Evolutionary conservation across 2,888 invertebrate genomes (phyloP), one percentile per base, ranked within the genome.

Genomic region (Ornithoptera alexandrae): DNA sequence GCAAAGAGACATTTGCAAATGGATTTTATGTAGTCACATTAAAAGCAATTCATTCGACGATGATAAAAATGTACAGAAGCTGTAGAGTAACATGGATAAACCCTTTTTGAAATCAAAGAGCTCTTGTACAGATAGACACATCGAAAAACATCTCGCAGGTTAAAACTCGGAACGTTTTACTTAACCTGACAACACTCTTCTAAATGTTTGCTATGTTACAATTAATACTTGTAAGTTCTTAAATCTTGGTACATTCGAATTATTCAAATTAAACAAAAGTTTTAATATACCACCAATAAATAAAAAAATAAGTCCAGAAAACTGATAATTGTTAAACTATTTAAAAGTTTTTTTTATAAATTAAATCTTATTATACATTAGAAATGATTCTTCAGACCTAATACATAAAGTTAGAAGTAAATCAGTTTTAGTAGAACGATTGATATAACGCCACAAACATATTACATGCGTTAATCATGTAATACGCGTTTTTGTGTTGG

Each of bases 1-100:
- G 73, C 75, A 74, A 69, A 67, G 78, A 77, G 78, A 82, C 80
- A 81, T 83, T 84, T 79, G 78, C 82, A 83, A 85, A 86, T 84
- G 83, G 81, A 82, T 84, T 84, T 88, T 84, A 84, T 80, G 78
- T 81, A 81, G 81, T 81, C 81, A 82, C 80, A 82, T 84, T 85
- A 83, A 77, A 81, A 81, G 83, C 80, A 79, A 86, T 87, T 85
- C 84, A 88, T 85, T 86, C 81, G 73, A 76, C 82, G 84, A 81
- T 86, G 84, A 86, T 87, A 84, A 85, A 87, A 87, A 88, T 85
- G 86, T 88, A 86, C 87, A 89, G 88, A 83, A 80, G 76, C 75
- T 75, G 81, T 79, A 77, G 81, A 84, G 83, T 81, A 86, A 77
- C 84, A 76, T 78, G 86, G 83, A 85, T 83, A 84, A 73, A 89